Percentiles rank a stretch among this genome's conserved stretches.
Evolutionary conservation across 2,888 invertebrate genomes (phyloP).

Genomic region (Ischnus inquisitorius): DNA sequence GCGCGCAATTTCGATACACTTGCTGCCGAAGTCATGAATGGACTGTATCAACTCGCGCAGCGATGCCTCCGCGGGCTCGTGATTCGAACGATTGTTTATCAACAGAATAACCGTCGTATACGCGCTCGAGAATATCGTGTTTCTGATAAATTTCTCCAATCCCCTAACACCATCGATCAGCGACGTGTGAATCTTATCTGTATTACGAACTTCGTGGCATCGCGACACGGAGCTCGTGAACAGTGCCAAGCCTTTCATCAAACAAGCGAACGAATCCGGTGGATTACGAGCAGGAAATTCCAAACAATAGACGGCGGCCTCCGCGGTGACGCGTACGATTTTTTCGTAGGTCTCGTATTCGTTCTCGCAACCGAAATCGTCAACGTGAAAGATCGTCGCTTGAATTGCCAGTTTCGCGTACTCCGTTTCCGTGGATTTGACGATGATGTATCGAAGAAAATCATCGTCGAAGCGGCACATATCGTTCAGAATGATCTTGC

Average conservation of each 20-base stretch:
- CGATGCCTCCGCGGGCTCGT: constrained; percentile 42
- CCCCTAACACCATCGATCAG: constrained; percentile 63
- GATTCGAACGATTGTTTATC: constrained; percentile 54
- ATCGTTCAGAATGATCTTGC: not conserved
- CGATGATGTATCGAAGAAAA: constrained; percentile 77
- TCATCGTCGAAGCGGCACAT: constrained; percentile 69
- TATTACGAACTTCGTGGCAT: constrained; percentile 53
- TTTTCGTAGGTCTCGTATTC: constrained; percentile 74
- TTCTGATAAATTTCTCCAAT: constrained; percentile 60
- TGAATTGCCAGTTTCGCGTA: constrained; percentile 73
- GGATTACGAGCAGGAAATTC: constrained; percentile 74
- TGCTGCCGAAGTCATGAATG: constrained; percentile 69
- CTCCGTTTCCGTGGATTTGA: constrained; percentile 76
- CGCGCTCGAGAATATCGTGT: constrained; percentile 58
- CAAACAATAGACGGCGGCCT: constrained; percentile 76
- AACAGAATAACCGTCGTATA: constrained; percentile 58
- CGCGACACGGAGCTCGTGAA: constrained; percentile 66
- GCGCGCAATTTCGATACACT: constrained; percentile 58
- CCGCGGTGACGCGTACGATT: constrained; percentile 75
- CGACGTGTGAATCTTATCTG: constrained; percentile 55
- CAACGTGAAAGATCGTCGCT: constrained; percentile 65
- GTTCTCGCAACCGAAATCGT: constrained; percentile 67
- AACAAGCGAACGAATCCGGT: constrained; percentile 71
- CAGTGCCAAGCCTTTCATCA: constrained; percentile 73
- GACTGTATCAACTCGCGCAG: constrained; percentile 56